Evolutionary conservation across 1,140 invertebrate genomes (phyloP), one percentile per base, ranked within the genome.

Genomic region (Nymphalis io): DNA sequence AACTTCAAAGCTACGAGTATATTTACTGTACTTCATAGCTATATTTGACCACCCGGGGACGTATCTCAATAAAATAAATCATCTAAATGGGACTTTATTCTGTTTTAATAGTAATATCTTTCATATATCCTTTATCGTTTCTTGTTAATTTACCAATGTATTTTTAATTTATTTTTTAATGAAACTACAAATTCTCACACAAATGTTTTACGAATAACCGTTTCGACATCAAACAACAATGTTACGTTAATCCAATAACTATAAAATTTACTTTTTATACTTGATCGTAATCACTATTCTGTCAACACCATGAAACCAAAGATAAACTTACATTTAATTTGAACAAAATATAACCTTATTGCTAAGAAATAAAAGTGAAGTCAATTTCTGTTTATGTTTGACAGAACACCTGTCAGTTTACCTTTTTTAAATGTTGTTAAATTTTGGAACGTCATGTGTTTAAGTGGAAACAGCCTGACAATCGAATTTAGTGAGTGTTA

Each of bases 211-310:
- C 33, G 60, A 68, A 62, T n/a, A 73, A 65, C 57, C 48, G 62
- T 66, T 61, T 40, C 57, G 27, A 48, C 53, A 60, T 33, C 39
- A 21, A 69, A 61, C 33, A 55, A 42, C 16, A n/a, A 51, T 51
- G 46, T 51, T 39, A 21, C 21, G 62, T 44, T 57, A 69, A 57
- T 69, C 67, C 15, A 69, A 62, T 69, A 62, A 62, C 51, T 27
- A 55, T 62, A 62, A 69, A 62, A 69, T 62, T 44, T 44, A 57
- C 60, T 69, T 69, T 69, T 69, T 69, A 61, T 27, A 39, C 59
- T 51, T 40, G 61, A 68, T 65, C 33, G 61, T 73, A 65, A 73
- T 69, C 66, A 48, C 33, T 60, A 62, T 62, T 61, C 67, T 73
- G 71, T 69, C 61, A 66, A 69, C 66, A 58, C 58, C 39, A 33